Evolutionary conservation across 1,140 invertebrate genomes (phyloP), one percentile per base, ranked within the genome.

Genomic region (Luehdorfia chinensis): DNA sequence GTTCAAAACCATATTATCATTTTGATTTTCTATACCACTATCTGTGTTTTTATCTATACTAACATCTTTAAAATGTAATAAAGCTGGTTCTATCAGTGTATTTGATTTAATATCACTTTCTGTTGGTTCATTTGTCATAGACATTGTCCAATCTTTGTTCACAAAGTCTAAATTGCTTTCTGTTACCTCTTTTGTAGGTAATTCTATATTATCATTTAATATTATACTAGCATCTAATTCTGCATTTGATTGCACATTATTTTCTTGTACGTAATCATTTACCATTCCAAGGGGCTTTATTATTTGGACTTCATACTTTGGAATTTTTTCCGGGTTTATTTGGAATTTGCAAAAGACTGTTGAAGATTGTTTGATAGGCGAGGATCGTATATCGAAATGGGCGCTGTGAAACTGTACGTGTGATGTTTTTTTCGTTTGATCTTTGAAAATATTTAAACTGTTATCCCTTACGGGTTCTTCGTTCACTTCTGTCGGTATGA

Each of bases 331-430:
- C 0, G 79, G 74, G 54, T 75, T 72, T 9, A 85, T 81, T 59
- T 84, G 77, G 47, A 85, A 81, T 50, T 76, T 85, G 34, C 66
- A 56, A 32, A 85, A 81, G 1, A 72, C 61, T 18, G 74, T 69
- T 3, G 79, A 74, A 1, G 81, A 67, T 7, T 75, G 53, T 66
- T 85, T 85, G 15, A 85, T 85, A 11, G 81, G 81, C 4, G 81
- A 85, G 9, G 81, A 85, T 43, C 81, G 55, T 14, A 85, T 85
- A 55, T 85, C 79, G 32, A 85, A 85, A 59, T 85, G 79, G 25
- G 81, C 55, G 47, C 78, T 83, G 36, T 75, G 77, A 33, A 85
- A 85, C 56, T 78, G 61, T 18, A 73, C 50, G 39, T 77, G 75
- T 8, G 58, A 18, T 1, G 65, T 49, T 59, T 60, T 63, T 2